A percentile compares a stretch with the other conserved stretches of the same genome.
phyloP scores from a whole-genome alignment of 2,113 vertebrate species.

The Hipposideros armiger region DNA sequence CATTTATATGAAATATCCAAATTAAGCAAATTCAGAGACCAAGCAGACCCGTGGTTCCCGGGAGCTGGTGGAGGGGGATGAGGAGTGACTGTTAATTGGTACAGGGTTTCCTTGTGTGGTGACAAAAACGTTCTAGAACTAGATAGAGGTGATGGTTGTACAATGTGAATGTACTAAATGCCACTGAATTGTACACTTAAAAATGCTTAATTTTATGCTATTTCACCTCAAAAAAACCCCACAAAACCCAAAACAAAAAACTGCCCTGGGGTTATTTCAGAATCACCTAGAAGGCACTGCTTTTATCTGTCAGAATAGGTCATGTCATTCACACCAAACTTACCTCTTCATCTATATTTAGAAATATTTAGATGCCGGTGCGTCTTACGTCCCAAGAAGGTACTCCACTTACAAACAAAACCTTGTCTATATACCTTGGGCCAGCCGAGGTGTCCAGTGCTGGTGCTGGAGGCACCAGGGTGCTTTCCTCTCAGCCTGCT shows the following conservation, averaged over 20 bases:
- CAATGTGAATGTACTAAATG: fast-evolving
- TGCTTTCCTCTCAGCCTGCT: background rate
- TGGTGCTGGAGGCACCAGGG: background rate
- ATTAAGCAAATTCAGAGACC: background rate
- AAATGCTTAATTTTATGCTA: background rate
- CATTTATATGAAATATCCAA: background rate
- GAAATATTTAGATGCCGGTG: background rate
- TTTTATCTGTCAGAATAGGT: background rate
- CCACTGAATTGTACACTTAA: background rate
- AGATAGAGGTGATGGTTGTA: background rate
- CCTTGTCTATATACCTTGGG: background rate
- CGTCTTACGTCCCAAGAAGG: background rate
- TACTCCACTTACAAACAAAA: background rate
- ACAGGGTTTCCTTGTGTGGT: background rate
- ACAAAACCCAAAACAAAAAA: background rate
- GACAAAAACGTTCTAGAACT: background rate
- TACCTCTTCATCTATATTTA: background rate
- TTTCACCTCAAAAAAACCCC: background rate
- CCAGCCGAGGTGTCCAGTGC: background rate
- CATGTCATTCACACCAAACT: background rate
- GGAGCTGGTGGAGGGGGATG: background rate
- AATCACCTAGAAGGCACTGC: background rate
- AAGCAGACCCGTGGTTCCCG: background rate
- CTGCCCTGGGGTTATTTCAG: background rate
- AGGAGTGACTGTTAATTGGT: background rate